phyloP scores from a whole-genome alignment of 2,888 invertebrate species.

The Tetragnatha montana region DNA sequence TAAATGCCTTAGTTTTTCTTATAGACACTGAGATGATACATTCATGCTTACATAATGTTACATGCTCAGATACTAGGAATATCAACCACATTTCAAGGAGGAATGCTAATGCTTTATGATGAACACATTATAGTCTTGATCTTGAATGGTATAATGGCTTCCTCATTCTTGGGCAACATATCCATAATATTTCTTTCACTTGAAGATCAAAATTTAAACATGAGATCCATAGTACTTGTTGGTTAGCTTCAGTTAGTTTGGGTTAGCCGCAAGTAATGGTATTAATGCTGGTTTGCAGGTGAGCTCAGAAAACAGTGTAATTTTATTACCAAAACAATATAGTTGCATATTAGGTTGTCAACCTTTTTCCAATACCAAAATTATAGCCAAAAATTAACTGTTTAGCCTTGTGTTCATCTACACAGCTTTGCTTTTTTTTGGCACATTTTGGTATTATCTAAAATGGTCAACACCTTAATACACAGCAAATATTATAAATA shows the following conservation, averaged over 20 bases:
- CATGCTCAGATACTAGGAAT: constrained; percentile 20
- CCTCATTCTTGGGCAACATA: constrained; percentile 24
- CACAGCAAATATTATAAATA: not conserved
- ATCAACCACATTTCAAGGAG: not conserved
- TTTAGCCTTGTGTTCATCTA: no score
- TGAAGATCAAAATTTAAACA: constrained; percentile 54
- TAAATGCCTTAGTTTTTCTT: no score
- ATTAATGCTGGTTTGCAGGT: constrained; percentile 33
- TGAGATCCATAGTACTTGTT: constrained; percentile 18
- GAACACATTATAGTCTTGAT: not conserved
- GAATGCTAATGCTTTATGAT: constrained; percentile 14
- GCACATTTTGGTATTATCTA: no score
- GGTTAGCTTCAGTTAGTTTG: constrained; percentile 49
- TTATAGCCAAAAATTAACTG: no score
- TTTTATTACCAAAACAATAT: no score
- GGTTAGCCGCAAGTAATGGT: constrained; percentile 45
- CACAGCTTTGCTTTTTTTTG: no score
- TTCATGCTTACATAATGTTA: constrained; percentile 32
- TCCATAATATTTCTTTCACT: constrained; percentile 17
- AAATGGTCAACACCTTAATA: no score
- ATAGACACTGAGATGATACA: constrained; percentile 6
- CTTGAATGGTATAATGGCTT: not conserved
- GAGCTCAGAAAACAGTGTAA: constrained; percentile 15
- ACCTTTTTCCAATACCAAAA: no score
- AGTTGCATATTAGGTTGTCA: no score